Conservation (phyloP, 2,888 invertebrate species). For the Tridacna crocea region DNA sequence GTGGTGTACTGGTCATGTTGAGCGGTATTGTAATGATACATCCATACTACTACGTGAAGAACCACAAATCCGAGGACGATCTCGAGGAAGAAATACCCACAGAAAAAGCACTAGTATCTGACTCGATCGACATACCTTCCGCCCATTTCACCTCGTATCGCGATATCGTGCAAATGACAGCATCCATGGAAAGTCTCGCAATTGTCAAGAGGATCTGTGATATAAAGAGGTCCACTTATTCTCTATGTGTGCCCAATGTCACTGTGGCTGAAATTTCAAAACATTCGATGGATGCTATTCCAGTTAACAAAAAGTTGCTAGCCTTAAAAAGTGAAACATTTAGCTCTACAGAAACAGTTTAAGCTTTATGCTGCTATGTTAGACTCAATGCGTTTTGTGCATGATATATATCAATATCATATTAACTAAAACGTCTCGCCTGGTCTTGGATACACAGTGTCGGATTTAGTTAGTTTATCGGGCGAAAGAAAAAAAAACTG, state of each 20-base stretch:
- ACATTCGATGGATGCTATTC: constrained; percentile 3
- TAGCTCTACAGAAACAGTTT: constrained; percentile 21
- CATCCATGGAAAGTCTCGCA: constrained; percentile 49
- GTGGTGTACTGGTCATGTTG: constrained; percentile 51
- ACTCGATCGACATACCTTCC: constrained; percentile 38
- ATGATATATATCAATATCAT: no score
- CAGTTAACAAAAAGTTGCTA: constrained; percentile 1
- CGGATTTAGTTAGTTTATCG: no score
- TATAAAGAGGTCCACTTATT: constrained; percentile 34
- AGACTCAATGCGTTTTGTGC: no score
- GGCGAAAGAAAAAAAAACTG: no score
- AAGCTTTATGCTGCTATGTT: background rate
- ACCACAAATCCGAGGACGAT: constrained; percentile 25
- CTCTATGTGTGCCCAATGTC: constrained; percentile 7
- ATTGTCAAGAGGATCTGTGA: constrained; percentile 34
- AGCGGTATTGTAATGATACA: constrained; percentile 62
- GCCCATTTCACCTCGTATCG: constrained; percentile 39
- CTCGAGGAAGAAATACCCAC: constrained; percentile 28
- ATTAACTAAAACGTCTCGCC: no score
- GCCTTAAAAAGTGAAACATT: constrained; percentile 6
- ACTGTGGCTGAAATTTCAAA: background rate
- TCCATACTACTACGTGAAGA: constrained; percentile 54
- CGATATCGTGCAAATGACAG: constrained; percentile 44
- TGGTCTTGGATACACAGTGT: no score
- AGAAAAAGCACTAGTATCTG: constrained; percentile 42